Percentiles rank a stretch among this genome's conserved stretches.
phyloP scores from a whole-genome alignment of 2,888 invertebrate species.

The Punctoribates punctum region DNA sequence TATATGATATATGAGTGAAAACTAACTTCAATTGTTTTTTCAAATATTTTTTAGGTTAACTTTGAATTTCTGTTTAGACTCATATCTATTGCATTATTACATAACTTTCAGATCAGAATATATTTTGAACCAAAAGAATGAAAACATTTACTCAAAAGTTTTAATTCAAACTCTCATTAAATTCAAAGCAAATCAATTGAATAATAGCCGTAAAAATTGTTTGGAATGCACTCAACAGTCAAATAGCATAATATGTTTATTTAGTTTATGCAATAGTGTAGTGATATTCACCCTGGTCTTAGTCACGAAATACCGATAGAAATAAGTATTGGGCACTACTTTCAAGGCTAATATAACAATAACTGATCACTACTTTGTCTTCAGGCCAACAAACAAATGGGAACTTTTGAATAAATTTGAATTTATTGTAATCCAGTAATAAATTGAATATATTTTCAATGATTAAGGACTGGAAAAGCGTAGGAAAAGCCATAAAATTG shows the following conservation, averaged over 20 bases:
- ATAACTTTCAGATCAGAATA: not conserved
- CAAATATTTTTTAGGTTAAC: not conserved
- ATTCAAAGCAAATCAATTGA: not conserved
- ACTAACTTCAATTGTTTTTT: not conserved
- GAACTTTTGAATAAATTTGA: not conserved
- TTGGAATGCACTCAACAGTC: not conserved
- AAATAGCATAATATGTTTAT: not conserved
- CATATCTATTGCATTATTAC: slow-evolving; percentile 9
- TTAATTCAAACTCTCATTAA: not conserved
- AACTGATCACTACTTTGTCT: slow-evolving; percentile 1
- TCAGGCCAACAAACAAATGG: not conserved
- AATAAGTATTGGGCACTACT: not conserved
- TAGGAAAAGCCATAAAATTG: too few relatives aligned
- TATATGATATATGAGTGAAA: not conserved
- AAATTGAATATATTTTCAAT: too few relatives aligned
- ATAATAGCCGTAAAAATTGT: not conserved
- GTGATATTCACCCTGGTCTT: not conserved
- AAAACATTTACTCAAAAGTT: not conserved
- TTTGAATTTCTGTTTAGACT: not conserved
- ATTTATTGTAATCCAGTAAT: not conserved
- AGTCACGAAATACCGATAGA: slow-evolving; percentile 1
- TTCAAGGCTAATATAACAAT: slow-evolving; percentile 9
- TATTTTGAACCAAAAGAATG: not conserved
- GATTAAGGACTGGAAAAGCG: too few relatives aligned
- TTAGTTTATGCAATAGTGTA: not conserved